Evolutionary conservation across 1,140 invertebrate species (phyloP), one percentile per base, ranked within the genome.

Genomic region (Drepana arcuata): DNA sequence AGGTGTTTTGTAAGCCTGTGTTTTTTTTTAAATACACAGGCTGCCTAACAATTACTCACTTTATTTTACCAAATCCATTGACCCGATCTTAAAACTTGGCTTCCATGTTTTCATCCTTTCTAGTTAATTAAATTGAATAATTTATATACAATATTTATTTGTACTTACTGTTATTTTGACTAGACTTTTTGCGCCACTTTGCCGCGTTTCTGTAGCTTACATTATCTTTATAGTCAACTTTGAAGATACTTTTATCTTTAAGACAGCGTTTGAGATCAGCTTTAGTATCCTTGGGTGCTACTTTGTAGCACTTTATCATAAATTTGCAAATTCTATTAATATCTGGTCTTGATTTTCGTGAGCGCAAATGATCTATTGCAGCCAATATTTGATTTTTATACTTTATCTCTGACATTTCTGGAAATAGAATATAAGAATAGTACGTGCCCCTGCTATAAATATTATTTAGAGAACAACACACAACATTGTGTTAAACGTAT

Each of bases 221-320:
- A 74, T 88, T 92, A 47, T 93, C 92, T 79, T 95, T 95, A 74
- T 94, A 95, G 56, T 94, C 92, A 2, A 95, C 93, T 86, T 92
- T 92, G 35, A 93, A 88, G 7, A 95, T 90, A 44, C 89, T 88
- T 65, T 91, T 90, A 25, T 87, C 87, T 54, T 92, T 91, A 2
- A 94, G 89, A 48, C 93, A 86, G 66, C 87, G 85, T 65, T 92
- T 89, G 1, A 95, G 74, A 72, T 92, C 90, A 14, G 87, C 85
- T 59, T 90, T 90, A 6, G 92, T 92, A 34, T 92, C 91, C 29
- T 86, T 83, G 4, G 87, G 87, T 57, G 87, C 85, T n/a, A 93
- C 86, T 48, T 90, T 88, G 62, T 90, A 91, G 62, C 89, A 89
- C 42, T 91, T 86, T 46, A 91, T 84, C 48, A 94, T 83, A 85